These are phyloP conservation scores for Salpingus planirostris DNA, from an alignment of 2,888 invertebrate species.

Conservation along the genomic window DNA sequence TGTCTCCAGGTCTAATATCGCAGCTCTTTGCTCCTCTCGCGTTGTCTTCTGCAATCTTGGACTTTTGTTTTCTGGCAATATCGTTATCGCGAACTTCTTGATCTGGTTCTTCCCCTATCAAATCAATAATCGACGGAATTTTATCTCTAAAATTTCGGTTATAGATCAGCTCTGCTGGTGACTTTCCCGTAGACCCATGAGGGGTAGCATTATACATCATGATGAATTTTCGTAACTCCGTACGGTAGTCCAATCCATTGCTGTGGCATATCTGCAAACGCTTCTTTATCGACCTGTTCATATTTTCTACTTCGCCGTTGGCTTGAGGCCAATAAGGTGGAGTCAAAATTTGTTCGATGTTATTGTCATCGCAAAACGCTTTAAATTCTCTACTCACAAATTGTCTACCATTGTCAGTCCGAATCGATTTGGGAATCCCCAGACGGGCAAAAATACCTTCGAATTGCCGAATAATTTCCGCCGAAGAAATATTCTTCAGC, in stretches of 20 bases:
- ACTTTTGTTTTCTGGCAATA: no score
- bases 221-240: slow-evolving; percentile 14
- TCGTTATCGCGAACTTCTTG: no score
- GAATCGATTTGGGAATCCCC: neutral
- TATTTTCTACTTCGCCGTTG: slow-evolving; percentile 22
- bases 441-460: neutral
- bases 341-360: neutral
- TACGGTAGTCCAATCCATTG: neutral
- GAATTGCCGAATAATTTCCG: neutral
- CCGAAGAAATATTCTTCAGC: neutral
- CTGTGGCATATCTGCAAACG: slow-evolving; percentile 16
- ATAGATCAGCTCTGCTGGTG: slow-evolving; percentile 23
- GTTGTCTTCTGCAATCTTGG: no score
- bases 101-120: no score
- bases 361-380: neutral
- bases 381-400: neutral
- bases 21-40: no score
- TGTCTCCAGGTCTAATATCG: no score
- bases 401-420: neutral
- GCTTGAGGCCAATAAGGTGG: slow-evolving; percentile 4
- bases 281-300: slow-evolving; percentile 21
- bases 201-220: slow-evolving; percentile 22
- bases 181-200: slow-evolving; percentile 23
- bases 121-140: no score
- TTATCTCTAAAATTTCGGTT: no score